phyloP scores from a whole-genome alignment of 2,797 vertebrate genomes.

The Thripadectes ignobilis region DNA sequence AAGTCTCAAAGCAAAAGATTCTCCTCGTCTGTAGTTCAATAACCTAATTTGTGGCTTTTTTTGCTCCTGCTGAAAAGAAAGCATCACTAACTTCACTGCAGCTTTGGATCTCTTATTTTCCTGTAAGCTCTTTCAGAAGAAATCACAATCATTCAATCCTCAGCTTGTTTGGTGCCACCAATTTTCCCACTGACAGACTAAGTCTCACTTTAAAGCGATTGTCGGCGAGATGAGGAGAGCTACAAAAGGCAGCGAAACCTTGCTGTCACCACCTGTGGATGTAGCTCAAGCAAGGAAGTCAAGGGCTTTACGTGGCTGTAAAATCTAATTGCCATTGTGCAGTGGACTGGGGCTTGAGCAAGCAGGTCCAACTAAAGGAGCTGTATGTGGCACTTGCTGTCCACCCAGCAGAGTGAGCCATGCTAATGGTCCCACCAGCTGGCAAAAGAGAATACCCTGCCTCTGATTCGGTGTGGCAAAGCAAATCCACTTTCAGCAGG shows the following conservation, averaged over 20 bases:
- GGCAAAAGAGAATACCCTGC: neutral
- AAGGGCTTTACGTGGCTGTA: neutral
- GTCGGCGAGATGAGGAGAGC: neutral
- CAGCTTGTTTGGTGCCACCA: neutral
- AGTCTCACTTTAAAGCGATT: neutral
- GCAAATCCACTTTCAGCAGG: neutral
- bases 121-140: neutral
- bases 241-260: neutral
- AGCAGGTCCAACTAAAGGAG: neutral
- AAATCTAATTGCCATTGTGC: neutral
- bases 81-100: neutral
- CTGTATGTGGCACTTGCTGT: neutral
- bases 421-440: neutral
- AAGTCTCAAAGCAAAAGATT: neutral
- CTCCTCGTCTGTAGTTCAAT: neutral
- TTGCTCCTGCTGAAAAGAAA: neutral
- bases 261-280: neutral
- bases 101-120: neutral
- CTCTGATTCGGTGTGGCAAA: neutral
- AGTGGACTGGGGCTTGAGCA: accelerated
- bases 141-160: neutral
- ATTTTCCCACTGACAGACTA: neutral
- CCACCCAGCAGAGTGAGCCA: neutral
- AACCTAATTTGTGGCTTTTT: neutral
- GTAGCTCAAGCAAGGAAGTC: neutral